Conservation (phyloP, 2,888 invertebrate species). For the Adelphocoris suturalis region DNA sequence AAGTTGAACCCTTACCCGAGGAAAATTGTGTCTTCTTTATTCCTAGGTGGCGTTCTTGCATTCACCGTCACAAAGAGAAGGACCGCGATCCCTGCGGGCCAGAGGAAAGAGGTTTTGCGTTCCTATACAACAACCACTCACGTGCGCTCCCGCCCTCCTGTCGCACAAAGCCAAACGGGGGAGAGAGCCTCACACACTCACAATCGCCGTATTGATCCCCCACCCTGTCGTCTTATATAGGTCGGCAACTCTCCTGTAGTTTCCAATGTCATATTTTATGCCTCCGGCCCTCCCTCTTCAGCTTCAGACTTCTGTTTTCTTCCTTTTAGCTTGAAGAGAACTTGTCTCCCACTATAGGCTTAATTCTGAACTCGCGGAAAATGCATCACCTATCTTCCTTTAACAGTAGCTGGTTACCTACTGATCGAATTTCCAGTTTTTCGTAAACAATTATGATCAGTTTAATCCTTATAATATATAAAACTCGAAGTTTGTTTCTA, state of each 20-base stretch:
- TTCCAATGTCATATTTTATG: conserved; percentile 69
- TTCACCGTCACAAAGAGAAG: conserved; percentile 3
- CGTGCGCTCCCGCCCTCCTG: conserved; percentile 46
- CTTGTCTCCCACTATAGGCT: too few species aligned
- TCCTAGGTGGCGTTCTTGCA: background rate
- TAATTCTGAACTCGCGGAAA: too few species aligned
- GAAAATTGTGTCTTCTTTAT: background rate
- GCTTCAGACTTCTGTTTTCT: conserved; percentile 8
- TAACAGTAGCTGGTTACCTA: too few species aligned
- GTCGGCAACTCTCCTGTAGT: conserved; percentile 65
- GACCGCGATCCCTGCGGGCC: background rate
- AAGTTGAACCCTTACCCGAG: background rate
- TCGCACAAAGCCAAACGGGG: conserved; percentile 50
- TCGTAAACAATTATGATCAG: too few species aligned
- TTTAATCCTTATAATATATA: too few species aligned
- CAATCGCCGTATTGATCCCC: conserved; percentile 72
- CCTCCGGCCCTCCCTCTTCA: conserved; percentile 30
- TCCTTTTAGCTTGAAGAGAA: background rate
- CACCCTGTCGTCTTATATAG: conserved; percentile 70
- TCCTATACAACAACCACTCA: conserved; percentile 43
- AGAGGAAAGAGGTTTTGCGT: background rate
- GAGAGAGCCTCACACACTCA: conserved; percentile 52
- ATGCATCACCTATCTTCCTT: too few species aligned
- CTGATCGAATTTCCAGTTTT: too few species aligned
- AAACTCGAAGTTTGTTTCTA: too few species aligned